Evolutionary conservation across 1,140 invertebrate species (phyloP).

Genomic region (Pygmarrhopalites habei): DNA sequence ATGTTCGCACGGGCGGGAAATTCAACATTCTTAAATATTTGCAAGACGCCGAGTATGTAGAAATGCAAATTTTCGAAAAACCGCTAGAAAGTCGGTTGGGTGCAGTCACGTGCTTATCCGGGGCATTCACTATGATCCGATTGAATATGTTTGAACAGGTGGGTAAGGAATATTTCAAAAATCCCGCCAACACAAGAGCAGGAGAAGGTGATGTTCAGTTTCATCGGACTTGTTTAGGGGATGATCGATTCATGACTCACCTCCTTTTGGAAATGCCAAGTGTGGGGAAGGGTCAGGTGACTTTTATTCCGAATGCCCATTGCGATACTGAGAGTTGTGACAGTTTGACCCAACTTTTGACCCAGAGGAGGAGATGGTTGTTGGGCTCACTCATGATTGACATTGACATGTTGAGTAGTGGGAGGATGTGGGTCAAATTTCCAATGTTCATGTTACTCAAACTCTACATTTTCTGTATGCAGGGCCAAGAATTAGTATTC

Average conservation of each 20-base stretch:
- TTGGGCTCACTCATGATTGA: neutral
- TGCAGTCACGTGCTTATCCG: neutral
- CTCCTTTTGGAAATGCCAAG: neutral
- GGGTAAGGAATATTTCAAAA: neutral
- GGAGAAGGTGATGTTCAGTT: neutral
- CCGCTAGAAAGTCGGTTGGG: neutral
- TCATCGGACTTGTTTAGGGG: neutral
- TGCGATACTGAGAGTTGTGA: neutral
- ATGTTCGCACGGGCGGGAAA: neutral
- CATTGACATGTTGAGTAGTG: neutral
- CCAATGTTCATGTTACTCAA: no score
- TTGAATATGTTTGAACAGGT: neutral
- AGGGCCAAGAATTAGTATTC: no score
- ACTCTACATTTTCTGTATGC: no score
- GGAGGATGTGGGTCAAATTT: no score
- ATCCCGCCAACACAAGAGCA: neutral
- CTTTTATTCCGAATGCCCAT: neutral
- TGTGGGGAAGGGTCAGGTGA: neutral
- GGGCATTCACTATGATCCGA: neutral
- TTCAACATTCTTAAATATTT: neutral
- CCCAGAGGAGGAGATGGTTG: neutral
- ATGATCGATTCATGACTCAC: neutral
- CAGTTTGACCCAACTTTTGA: neutral
- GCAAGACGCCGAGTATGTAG: neutral
- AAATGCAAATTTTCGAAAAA: neutral